phyloP scores from a whole-genome alignment of 2,797 vertebrate species.

The Gymnopithys bicolor region DNA sequence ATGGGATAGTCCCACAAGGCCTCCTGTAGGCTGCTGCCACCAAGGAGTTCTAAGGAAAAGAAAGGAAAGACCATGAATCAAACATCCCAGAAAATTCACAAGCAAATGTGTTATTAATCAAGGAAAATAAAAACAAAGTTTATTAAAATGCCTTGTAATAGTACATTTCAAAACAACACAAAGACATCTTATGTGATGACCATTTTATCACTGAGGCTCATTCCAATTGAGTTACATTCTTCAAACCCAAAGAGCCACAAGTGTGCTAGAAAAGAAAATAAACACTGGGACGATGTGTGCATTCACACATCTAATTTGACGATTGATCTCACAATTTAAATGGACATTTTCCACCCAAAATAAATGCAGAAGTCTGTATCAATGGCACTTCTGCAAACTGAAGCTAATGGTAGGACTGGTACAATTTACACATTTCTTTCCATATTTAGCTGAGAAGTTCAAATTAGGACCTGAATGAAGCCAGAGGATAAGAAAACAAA shows the following conservation, averaged over 20 bases:
- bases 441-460: not conserved
- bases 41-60: conserved; percentile 90
- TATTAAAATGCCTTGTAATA: conserved; percentile 88
- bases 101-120: conserved; percentile 97
- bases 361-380: conserved; percentile 43
- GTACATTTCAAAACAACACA: conserved; percentile 83
- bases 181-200: conserved; percentile 77
- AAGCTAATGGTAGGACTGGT: not conserved
- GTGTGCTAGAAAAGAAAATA: conserved; percentile 81
- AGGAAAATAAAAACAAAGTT: conserved; percentile 94
- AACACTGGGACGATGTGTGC: conserved; percentile 73
- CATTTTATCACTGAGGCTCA: conserved; percentile 69
- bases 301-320: conserved; percentile 66
- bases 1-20: conserved; percentile 87
- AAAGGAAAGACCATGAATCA: conserved; percentile 88
- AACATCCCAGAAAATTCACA: conserved; percentile 86
- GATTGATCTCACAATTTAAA: conserved; percentile 74
- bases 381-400: conserved; percentile 36
- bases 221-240: conserved; percentile 74
- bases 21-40: conserved; percentile 84
- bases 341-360: conserved; percentile 69
- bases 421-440: conserved; percentile 3
- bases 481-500: conserved; percentile 11
- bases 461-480: not conserved
- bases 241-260: conserved; percentile 75